Evolutionary conservation across 2,888 invertebrate genomes (phyloP), one percentile per base, ranked within the genome.

Genomic region (Yponomeuta malinellus): DNA sequence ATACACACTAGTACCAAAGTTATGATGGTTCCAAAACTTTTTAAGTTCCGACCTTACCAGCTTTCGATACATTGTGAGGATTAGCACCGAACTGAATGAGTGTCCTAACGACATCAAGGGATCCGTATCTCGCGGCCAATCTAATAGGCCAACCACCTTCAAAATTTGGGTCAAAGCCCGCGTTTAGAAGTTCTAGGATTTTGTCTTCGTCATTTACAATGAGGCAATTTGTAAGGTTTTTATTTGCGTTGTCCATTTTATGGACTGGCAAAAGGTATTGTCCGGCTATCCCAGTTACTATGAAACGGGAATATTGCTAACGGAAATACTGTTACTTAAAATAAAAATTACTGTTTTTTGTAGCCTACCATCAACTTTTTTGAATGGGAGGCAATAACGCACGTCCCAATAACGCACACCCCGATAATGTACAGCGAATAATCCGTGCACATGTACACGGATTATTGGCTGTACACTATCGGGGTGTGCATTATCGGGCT

Each of bases 141-240:
- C 91, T 79, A 29, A 92, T 83, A n/a, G 88, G 87, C 90, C 90
- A 92, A 66, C 91, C 92, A 33, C 87, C 84, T 78, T 84, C 87
- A 72, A 80, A 82, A 75, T 92, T 89, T 59, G 90, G 88, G 74
- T 91, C 87, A 72, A 90, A 79, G 31, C 90, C 90, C 64, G 77
- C 76, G 68, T 77, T 83, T 71, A 92, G 78, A 69, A 85, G 78
- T 71, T 85, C 81, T 23, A 75, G 74, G 69, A 90, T 76, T 73
- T 85, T 85, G 37, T 75, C 74, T 71, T 83, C 83, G 71, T 85
- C 83, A 72, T 86, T 83, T 72, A 76, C 79, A 71, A 79, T 74
- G 73, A 89, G 88, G 67, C 80, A 76, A 69, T 78, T 77, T 78
- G 81, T 86, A 64, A 89, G 79, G 73, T 80, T 79, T 31, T 76